A percentile compares a stretch with the other conserved stretches of the same genome.
These are phyloP conservation scores for Pasiphila rectangulata DNA, from an alignment of 2,888 invertebrate species.

Conservation along the genomic window DNA sequence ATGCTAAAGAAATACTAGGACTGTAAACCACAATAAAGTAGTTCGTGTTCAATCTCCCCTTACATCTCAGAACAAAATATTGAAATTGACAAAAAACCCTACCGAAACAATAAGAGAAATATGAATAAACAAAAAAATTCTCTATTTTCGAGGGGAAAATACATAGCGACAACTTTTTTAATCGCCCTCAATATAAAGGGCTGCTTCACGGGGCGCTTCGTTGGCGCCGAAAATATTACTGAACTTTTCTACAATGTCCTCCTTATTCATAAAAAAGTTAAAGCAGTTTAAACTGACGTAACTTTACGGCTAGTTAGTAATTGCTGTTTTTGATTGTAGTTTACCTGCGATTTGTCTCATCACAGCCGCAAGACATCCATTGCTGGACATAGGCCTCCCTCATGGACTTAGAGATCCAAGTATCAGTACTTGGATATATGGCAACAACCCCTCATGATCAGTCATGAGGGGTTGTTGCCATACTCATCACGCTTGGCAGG, in stretches of 20 bases:
- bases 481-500: too few species aligned
- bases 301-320: neutral
- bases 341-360: too few species aligned
- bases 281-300: neutral
- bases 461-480: too few species aligned
- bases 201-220: slow-evolving; percentile 38
- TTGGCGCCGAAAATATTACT: slow-evolving; percentile 39
- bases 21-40: too few species aligned
- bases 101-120: slow-evolving; percentile 38
- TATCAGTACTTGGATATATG: too few species aligned
- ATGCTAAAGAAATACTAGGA: too few species aligned
- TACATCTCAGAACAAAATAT: slow-evolving; percentile 38
- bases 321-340: too few species aligned
- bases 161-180: slow-evolving; percentile 59
- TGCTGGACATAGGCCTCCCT: too few species aligned
- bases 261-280: neutral
- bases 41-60: slow-evolving; percentile 21
- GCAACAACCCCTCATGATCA: too few species aligned
- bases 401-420: too few species aligned
- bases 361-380: too few species aligned
- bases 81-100: slow-evolving; percentile 50
- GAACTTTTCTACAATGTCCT: slow-evolving; percentile 30
- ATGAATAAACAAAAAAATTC: slow-evolving; percentile 39
- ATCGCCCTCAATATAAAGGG: slow-evolving; percentile 56
- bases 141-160: slow-evolving; percentile 39